Base-by-base conservation (phyloP, 2,888 invertebrate species). In the Aleiodes alternator region DNA sequence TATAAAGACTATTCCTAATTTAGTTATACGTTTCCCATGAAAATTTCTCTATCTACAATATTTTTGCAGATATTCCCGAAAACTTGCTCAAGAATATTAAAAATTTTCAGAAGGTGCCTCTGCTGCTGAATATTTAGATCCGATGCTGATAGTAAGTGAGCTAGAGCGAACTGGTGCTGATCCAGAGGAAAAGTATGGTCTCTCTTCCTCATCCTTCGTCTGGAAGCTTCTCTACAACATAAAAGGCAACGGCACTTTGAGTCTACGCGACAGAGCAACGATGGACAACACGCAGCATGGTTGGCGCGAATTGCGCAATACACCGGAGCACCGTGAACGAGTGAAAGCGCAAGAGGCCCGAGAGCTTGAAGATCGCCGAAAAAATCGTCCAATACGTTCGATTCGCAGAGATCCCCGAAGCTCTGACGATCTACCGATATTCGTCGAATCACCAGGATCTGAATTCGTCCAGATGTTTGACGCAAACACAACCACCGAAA, bases 131-230 rank as follows among this genome's bases (percentile, higher is more conserved):
- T 87, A 88, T 79, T 82, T 90, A 69, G 90, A 90, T 82, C 87
- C 88, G 4, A 84, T 87, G 80, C 81, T 89, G 38, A 86, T 90
- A 73, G 87, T 87, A n/a, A 88, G 86, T 73, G 89, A 89, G 73
- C 82, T 90, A 31, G 86, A 87, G 69, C 83, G 88, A 14, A 87
- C 87, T 48, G 86, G 85, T 70, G 82, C 86, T 12, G 87, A 84
- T 72, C 90, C 90, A 56, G 91, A 91, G 66, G 91, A 90, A 76
- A 87, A 90, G 29, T 92, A 92, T 90, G 92, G 92, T 82, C 84
- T 94, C 82, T 91, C 91, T 85, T 90, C 92, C 88, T 90, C 92
- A 87, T 90, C 94, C 14, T 90, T 94, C 83, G 93, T 94, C 82
- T 91, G 92, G 77, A 93, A 92, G 84, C 90, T 94, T 76, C 89